These are phyloP conservation scores for Aplidium turbinatum DNA, from an alignment of 23 tunicate genomes.

Conservation along the genomic window DNA sequence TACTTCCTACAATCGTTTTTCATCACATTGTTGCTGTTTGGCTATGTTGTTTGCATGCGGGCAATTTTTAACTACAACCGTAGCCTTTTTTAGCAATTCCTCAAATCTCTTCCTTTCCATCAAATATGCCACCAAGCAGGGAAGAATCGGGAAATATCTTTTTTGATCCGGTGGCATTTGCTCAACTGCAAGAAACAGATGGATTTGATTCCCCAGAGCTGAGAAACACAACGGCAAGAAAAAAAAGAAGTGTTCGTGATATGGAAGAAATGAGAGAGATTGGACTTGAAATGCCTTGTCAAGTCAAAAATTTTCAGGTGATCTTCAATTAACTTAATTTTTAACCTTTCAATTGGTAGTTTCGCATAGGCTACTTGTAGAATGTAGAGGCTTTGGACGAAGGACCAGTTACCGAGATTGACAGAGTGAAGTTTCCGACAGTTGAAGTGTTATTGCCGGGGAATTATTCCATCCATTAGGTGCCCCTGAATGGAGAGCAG, in stretches of 20 bases:
- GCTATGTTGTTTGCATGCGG: no score
- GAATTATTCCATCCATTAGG: no score
- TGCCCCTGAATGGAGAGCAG: no score
- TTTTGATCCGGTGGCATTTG: background rate
- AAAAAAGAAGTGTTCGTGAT: background rate
- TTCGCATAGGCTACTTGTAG: no score
- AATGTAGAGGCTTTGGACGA: no score
- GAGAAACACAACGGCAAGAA: background rate
- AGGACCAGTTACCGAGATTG: no score
- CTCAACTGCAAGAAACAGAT: background rate
- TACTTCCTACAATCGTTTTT: no score
- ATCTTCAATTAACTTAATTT: background rate
- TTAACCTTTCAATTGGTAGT: no score
- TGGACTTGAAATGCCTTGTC: constrained; percentile 3
- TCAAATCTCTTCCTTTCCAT: constrained; percentile 8
- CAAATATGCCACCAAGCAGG: background rate
- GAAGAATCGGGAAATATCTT: background rate
- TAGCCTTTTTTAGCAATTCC: constrained; percentile 9
- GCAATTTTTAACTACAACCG: no score
- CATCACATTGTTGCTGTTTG: no score
- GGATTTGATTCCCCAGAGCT: background rate
- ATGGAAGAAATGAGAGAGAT: background rate
- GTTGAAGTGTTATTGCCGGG: no score
- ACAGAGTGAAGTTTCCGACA: no score
- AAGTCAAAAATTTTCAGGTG: constrained; percentile 1